These are phyloP conservation scores for Platyura marginata DNA, from an alignment of 1,140 invertebrate species.

Conservation along the genomic window DNA sequence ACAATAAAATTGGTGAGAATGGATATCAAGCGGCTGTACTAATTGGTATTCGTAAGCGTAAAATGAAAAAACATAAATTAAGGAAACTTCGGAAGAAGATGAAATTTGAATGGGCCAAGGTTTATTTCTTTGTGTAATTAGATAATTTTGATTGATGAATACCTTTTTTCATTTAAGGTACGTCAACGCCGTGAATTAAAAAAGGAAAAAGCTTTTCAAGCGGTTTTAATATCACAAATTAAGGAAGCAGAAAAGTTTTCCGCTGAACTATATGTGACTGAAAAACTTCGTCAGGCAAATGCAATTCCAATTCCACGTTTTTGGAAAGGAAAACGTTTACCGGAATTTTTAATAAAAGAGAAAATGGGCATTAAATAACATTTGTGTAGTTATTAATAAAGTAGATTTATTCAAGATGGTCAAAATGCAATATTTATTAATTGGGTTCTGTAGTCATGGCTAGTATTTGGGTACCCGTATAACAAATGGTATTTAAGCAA, in stretches of 20 bases:
- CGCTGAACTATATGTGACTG: conserved; percentile 45
- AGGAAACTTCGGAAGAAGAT: conserved; percentile 59
- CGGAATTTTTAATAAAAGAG: conserved; percentile 38
- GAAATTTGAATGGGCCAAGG: conserved; percentile 53
- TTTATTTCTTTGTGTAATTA: conserved; percentile 8
- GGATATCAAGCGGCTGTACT: conserved; percentile 51
- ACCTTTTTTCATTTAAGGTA: conserved; percentile 22
- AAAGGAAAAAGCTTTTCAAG: conserved; percentile 62
- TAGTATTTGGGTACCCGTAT: no score
- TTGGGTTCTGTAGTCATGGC: no score
- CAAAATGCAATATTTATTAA: no score
- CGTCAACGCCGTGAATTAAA: conserved; percentile 42
- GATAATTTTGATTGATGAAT: conserved; percentile 1
- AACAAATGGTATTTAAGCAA: no score
- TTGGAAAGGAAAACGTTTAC: conserved; percentile 43
- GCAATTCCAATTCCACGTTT: conserved; percentile 37
- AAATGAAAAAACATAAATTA: conserved; percentile 75
- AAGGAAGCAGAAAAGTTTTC: conserved; percentile 55
- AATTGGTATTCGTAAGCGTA: conserved; percentile 57
- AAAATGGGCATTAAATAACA: conserved; percentile 24
- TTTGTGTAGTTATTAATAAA: background rate
- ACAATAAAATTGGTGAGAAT: conserved; percentile 4
- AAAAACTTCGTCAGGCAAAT: conserved; percentile 39
- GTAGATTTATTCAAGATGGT: no score
- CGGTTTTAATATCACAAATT: conserved; percentile 42